Evolutionary conservation across 35 echinoderm and acorn worm genomes (phyloP), one percentile per base, ranked within the genome.

Genomic region (Lytechinus variegatus): DNA sequence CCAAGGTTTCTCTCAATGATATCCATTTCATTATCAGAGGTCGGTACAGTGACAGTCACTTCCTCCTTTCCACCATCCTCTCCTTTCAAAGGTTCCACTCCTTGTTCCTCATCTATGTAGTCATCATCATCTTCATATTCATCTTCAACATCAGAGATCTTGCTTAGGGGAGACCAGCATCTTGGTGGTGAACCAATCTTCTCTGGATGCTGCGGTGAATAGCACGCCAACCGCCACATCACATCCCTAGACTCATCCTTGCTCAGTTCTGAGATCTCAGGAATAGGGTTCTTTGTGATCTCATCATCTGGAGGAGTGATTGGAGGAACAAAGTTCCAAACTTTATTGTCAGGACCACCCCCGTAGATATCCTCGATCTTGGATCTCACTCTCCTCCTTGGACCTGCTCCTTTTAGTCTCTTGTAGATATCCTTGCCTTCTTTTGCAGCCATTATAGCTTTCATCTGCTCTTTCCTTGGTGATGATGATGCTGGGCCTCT

Each of bases 221-320:
- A 96, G 72, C 96, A 99, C 53, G 97, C 86, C 89, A 99, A 60
- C 53, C 94, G 89, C 98, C 97, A 97, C 86, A 99, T 93, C 54
- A 94, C 98, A 97, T 99, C 98, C 54, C 96, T 11, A 27, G 94
- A 95, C n/a, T 95, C 95, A 19, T 95, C 95, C 53, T 95, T 95
- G 53, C 87, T 27, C 53, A n/a, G 52, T 57, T 93, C 92, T 19
- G 52, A 93, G 24, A 93, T 93, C 55, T 93, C 92, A n/a, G 55
- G 52, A 57, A 93, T 93, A 16, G 92, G 92, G 92, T 93, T 93
- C 52, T 57, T 27, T 54, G 92, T 57, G 52, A 57, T 61, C 19
- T 95, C 95, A 9, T 95, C 95, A 24, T 54, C 89, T 13, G 27
- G 54, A 29, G 72, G 27, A 28, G 28, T 95, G 87, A 95, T 95